Evolutionary conservation across 2,888 invertebrate genomes (phyloP), one percentile per base, ranked within the genome.

Genomic region (Heterodera filipjevi): DNA sequence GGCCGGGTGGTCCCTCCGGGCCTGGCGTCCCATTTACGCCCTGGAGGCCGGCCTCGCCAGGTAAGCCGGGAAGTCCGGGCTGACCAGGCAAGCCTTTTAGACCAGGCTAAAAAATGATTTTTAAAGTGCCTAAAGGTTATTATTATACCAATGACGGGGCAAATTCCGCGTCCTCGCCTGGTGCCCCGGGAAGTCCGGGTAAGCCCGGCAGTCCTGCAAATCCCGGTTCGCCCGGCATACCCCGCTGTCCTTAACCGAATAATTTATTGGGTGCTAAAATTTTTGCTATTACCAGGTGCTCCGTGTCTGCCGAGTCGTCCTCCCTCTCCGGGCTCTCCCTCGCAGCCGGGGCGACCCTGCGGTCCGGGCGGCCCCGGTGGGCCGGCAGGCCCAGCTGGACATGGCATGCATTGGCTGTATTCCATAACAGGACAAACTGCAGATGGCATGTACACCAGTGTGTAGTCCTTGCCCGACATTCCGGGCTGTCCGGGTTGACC

Each of bases 321-420:
- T 39, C 46, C 39, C 22, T 66, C 39, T 78, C 78, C 78, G 39
- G 71, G 66, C 19, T 72, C 73, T 77, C 78, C 78, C 27, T 59
- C 59, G 22, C 71, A 32, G 27, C 75, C 71, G 22, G 71, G 53
- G 33, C 71, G 75, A 30, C 76, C 76, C 10, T 49, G 59, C 46
- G 82, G 76, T 82, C 85, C 85, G 73, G 84, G 82, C 14, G 77
- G 76, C 79, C 85, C 85, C n/a, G 76, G 71, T 80, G 82, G 77
- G 46, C 85, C 85, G 14, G 84, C 80, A 49, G 84, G 80, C 71
- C 86, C 86, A 30, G 77, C 78, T 53, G 85, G 84, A 82, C 86
- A 86, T 79, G 83, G 81, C 80, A 86, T 76, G 77, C 86, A 86
- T 16, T 81, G 80, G 30, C 74, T 32, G 73, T 77, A 78, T 1